phyloP scores from a whole-genome alignment of 2,888 invertebrate genomes.

The Drosophila tripunctata region DNA sequence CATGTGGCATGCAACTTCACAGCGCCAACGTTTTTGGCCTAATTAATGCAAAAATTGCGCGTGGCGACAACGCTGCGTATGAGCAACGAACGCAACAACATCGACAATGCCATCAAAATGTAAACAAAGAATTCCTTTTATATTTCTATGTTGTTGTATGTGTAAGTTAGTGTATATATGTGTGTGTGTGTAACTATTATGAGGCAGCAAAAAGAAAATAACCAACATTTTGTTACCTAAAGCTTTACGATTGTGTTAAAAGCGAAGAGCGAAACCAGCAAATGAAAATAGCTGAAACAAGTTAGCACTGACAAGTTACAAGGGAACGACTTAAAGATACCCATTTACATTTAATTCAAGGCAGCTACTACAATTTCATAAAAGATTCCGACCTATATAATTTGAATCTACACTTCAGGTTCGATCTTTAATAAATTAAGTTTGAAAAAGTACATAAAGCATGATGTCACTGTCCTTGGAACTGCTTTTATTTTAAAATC shows the following conservation, averaged over 20 bases:
- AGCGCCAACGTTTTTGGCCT: conserved; percentile 41
- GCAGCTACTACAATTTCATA: not conserved
- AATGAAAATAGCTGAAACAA: conserved; percentile 23
- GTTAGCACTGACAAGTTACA: not conserved
- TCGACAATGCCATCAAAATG: conserved; percentile 14
- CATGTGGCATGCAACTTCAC: conserved; percentile 52
- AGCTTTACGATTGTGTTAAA: conserved; percentile 58
- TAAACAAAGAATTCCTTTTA: conserved; percentile 21
- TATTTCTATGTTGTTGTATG: not conserved
- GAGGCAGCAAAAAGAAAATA: conserved; percentile 23
- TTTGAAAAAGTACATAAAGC: no score
- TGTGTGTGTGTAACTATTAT: conserved; percentile 15
- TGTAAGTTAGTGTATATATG: not conserved
- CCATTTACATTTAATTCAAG: not conserved
- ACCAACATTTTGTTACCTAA: conserved; percentile 45
- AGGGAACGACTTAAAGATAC: conserved; percentile 1
- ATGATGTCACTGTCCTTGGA: no score
- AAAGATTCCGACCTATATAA: no score
- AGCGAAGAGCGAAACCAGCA: conserved; percentile 17
- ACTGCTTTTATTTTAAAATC: no score
- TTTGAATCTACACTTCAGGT: no score
- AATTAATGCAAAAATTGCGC: conserved; percentile 63
- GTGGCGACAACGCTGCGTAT: conserved; percentile 64
- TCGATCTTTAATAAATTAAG: no score
- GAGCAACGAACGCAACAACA: conserved; percentile 37